A percentile compares a stretch with the other conserved stretches of the same genome.
Evolutionary conservation across 2,888 invertebrate species (phyloP).

Genomic region (Heliconius ethilla): DNA sequence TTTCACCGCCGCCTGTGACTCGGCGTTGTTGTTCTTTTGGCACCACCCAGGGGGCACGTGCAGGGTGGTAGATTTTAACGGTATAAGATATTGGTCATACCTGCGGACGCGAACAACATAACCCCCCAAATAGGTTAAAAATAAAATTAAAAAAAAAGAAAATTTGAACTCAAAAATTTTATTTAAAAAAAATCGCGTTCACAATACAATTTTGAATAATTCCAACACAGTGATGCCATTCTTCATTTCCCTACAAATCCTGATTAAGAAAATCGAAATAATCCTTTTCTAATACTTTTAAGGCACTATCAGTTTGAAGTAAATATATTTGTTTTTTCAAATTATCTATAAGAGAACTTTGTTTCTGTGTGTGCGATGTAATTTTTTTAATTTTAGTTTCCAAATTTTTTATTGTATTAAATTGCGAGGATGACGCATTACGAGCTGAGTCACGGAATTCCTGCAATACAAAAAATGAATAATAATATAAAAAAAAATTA

Average conservation of each 20-base stretch:
- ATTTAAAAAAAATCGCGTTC: neutral
- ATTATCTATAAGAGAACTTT: slow-evolving; percentile 63
- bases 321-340: slow-evolving; percentile 61
- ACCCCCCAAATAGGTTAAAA: too few relatives aligned
- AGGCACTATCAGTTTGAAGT: slow-evolving; percentile 58
- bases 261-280: slow-evolving; percentile 63
- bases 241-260: slow-evolving; percentile 47
- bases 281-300: slow-evolving; percentile 60
- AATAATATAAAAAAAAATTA: neutral
- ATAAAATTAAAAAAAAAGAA: neutral
- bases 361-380: slow-evolving; percentile 55
- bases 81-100: too few relatives aligned
- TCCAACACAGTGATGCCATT: neutral
- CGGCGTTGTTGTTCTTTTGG: too few relatives aligned
- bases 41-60: too few relatives aligned
- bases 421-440: slow-evolving; percentile 57
- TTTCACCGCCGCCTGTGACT: too few relatives aligned
- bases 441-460: slow-evolving; percentile 66
- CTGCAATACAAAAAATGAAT: slow-evolving; percentile 47
- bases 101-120: too few relatives aligned
- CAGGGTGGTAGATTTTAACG: too few relatives aligned
- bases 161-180: neutral
- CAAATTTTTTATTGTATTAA: slow-evolving; percentile 58
- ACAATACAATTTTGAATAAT: too few relatives aligned
- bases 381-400: slow-evolving; percentile 56